Conservation (phyloP, 2,113 vertebrate genomes). For the Ochotona curzoniae region DNA sequence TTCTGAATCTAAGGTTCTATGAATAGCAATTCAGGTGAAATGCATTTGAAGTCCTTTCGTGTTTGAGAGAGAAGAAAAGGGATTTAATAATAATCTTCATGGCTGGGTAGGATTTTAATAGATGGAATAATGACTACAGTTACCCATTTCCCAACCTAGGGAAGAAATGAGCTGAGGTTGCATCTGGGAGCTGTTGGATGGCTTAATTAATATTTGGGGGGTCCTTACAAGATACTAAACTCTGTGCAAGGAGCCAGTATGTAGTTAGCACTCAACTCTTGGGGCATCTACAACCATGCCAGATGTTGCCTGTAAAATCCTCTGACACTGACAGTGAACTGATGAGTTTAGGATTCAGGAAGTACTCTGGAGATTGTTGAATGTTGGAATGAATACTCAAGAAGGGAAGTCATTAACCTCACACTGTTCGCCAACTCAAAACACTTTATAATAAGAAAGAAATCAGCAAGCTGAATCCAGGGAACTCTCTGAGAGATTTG, state of each 20-base stretch:
- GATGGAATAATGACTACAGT: slow-evolving; percentile 24
- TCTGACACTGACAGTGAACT: background rate
- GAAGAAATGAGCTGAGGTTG: background rate
- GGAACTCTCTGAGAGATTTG: background rate
- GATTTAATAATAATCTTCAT: slow-evolving; percentile 38
- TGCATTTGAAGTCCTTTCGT: background rate
- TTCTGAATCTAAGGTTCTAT: slow-evolving; percentile 17
- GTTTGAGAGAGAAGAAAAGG: slow-evolving; percentile 34
- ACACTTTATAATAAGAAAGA: background rate
- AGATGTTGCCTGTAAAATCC: background rate
- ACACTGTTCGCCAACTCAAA: background rate
- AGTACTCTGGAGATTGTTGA: background rate
- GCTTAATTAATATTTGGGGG: slow-evolving; percentile 15
- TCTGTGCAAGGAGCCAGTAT: background rate
- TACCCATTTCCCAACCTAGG: slow-evolving; percentile 29
- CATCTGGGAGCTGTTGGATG: background rate
- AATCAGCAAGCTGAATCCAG: background rate
- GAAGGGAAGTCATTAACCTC: background rate
- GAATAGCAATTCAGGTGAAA: slow-evolving; percentile 40
- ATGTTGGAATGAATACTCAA: background rate
- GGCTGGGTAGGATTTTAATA: slow-evolving; percentile 52
- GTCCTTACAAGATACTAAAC: background rate
- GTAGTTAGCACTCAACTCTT: background rate
- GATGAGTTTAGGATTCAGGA: background rate
- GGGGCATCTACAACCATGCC: background rate